These are phyloP conservation scores for Parnassius mnemosyne DNA, from an alignment of 2,888 invertebrate genomes.

Conservation along the genomic window DNA sequence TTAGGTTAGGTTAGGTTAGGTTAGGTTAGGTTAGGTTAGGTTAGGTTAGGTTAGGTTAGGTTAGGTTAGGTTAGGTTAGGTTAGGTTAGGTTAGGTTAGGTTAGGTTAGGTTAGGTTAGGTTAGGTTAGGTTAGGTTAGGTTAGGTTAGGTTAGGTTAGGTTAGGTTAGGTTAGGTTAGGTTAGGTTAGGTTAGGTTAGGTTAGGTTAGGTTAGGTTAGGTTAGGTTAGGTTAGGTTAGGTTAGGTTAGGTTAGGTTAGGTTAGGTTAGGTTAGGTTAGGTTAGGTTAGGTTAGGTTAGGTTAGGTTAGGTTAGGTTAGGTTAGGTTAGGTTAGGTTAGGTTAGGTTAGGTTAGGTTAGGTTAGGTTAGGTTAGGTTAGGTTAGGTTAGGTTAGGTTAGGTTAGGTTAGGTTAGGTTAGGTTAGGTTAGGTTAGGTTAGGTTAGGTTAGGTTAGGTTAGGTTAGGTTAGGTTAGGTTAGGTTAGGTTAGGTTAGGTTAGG, in stretches of 20 bases:
- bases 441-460: slow-evolving; percentile 31
- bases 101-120: slow-evolving; percentile 27
- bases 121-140: slow-evolving; percentile 28
- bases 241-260: slow-evolving; percentile 25
- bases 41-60: slow-evolving; percentile 28
- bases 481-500: slow-evolving; percentile 33
- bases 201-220: slow-evolving; percentile 21
- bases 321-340: slow-evolving; percentile 24
- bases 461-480: slow-evolving; percentile 31
- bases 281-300: slow-evolving; percentile 25
- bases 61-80: slow-evolving; percentile 27
- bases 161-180: slow-evolving; percentile 27
- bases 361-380: slow-evolving; percentile 25
- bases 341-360: slow-evolving; percentile 27
- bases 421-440: slow-evolving; percentile 34
- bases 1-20: slow-evolving; percentile 28
- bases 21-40: slow-evolving; percentile 28
- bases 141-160: slow-evolving; percentile 27
- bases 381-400: slow-evolving; percentile 26
- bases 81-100: slow-evolving; percentile 27
- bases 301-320: slow-evolving; percentile 24
- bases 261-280: slow-evolving; percentile 24
- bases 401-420: slow-evolving; percentile 35
- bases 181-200: slow-evolving; percentile 26
- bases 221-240: slow-evolving; percentile 23